Evolutionary conservation across 2,888 invertebrate genomes (phyloP), one percentile per base, ranked within the genome.

Genomic region (Cerastis leucographa): DNA sequence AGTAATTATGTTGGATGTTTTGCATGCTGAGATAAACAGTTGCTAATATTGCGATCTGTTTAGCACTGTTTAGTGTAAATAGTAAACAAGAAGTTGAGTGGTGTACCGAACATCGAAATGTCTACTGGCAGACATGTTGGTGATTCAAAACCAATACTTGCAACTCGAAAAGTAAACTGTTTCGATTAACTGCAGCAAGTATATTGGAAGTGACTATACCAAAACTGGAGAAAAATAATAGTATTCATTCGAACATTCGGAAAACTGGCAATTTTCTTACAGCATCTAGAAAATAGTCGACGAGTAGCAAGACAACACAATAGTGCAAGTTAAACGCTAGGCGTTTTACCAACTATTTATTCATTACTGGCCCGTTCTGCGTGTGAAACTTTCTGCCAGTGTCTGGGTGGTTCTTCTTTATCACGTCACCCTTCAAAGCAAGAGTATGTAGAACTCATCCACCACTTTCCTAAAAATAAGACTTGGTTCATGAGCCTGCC

Each of bases 1-100:
- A 85, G 81, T 87, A 86, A 87, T 87, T 86, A 83, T 80, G 68
- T 80, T 64, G 62, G 65, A 81, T 84, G 77, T 78, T 86, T 86
- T 85, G 87, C 85, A 85, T 80, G 80, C 71, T 66, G 64, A 64
- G 73, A 75, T 83, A 83, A 85, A 78, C 71, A 74, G 71, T 73
- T 71, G 69, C 64, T 83, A 80, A 78, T 80, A 83, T 77, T 77
- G 69, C 67, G 76, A 68, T 81, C 76, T 76, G 74, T 81, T 83
- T 65, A 67, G 40, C 51, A 64, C 46, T 73, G 40, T 80, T 73
- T 83, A 70, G 51, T 6, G n/a, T n/a, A 22, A 44, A n/a, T n/a
- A 19, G 42, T 49, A 46, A 62, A 51, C 11, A 40, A 54, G 17
- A 7, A 66, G 46, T 42, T 7, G 17, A 65, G 35, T 51, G 59